Evolutionary conservation across 2,888 invertebrate species (phyloP), one percentile per base, ranked within the genome.

Genomic region (Drosophila engyochracea): DNA sequence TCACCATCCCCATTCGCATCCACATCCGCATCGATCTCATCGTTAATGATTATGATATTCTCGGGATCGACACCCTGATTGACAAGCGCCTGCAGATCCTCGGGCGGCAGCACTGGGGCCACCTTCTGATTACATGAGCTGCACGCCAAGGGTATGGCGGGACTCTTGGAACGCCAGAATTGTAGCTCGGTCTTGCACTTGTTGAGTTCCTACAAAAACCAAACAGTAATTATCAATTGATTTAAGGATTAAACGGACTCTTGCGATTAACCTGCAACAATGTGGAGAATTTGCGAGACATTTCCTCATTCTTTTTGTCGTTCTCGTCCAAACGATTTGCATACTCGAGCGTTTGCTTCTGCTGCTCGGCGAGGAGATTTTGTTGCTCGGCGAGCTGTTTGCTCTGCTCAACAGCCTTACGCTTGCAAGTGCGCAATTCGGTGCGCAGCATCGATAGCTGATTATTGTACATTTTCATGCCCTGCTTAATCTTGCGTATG

Each of bases 131-230:
- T 97, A 91, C 97, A 97, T 81, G 96, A 95, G 41, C 95, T 96
- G 91, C 97, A 97, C 6, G 87, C 72, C 66, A 96, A 95, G 74
- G 96, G 95, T 84, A 95, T 95, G 77, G 97, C 97, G 16, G 97
- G 97, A 74, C 97, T 97, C 85, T 97, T 97, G 51, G 97, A 97
- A 70, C 97, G 96, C 97, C 97, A 97, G 93, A 97, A 97, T 94
- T 97, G 97, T 89, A 97, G 94, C 94, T 98, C 97, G 41, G 97
- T 97, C 94, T 97, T 97, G 94, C 97, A 98, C 93, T 97, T 97
- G 94, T 97, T 98, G 85, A 98, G 94, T 93, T 98, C 97, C 96
- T 97, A 94, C 3, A 91, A 89, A 47, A 12, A 22, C n/a, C 19
- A n/a, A 65, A 72, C 65, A 10, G 25, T 31, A 47, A 37, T 33